Evolutionary conservation across 2,797 vertebrate species (phyloP).

Genomic region (Leucoraja ocellata): DNA sequence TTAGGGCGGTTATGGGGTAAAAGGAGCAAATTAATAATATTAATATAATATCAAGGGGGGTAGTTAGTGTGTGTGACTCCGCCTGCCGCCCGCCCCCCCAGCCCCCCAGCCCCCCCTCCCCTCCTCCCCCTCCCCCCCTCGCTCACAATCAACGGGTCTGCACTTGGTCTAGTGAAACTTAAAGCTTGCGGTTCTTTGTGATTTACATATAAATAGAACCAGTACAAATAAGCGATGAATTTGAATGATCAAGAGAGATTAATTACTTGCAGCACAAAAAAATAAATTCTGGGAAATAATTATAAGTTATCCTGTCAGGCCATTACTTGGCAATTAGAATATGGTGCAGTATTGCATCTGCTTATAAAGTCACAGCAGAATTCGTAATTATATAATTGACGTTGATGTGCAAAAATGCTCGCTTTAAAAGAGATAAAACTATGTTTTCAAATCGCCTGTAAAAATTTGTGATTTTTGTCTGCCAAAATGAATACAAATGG

Average conservation of each 20-base stretch:
- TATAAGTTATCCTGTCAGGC: not conserved
- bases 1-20: no score
- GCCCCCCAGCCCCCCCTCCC: no score
- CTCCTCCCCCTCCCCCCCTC: no score
- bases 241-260: not conserved
- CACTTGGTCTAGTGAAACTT: not conserved
- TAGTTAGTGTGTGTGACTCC: no score
- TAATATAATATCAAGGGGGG: no score
- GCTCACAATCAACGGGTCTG: no score
- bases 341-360: not conserved
- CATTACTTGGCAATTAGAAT: not conserved
- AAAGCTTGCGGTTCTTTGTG: not conserved
- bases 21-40: no score
- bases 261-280: not conserved
- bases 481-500: not conserved
- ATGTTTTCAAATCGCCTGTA: not conserved
- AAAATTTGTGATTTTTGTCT: not conserved
- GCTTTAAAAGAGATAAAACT: not conserved
- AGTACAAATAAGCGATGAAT: not conserved
- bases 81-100: no score
- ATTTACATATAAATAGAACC: constrained; percentile 15
- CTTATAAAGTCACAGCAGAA: not conserved
- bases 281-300: constrained; percentile 6
- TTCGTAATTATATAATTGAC: constrained; percentile 12
- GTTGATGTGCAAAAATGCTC: not conserved